Percentiles rank a stretch among this genome's conserved stretches.
Evolutionary conservation across 2,888 invertebrate species (phyloP).

Genomic region (Lochmaea crataegi): DNA sequence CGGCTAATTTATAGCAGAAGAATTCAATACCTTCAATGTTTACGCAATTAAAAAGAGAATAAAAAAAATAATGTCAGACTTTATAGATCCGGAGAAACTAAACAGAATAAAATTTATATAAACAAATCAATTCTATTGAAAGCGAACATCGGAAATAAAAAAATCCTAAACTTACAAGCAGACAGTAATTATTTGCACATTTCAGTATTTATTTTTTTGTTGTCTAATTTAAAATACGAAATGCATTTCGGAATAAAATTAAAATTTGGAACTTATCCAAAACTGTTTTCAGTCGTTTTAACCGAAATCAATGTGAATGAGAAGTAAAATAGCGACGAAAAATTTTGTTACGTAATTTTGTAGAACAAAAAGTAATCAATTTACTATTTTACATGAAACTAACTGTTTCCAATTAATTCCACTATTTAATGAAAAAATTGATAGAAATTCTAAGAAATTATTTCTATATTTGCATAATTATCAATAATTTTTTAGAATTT

Average conservation of each 20-base stretch:
- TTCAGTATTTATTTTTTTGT: background rate
- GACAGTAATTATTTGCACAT: slow-evolving; percentile 5
- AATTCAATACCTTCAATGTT: background rate
- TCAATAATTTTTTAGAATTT: no score
- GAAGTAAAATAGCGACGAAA: background rate
- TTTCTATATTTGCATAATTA: no score
- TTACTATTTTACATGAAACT: no score
- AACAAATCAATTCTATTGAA: slow-evolving; percentile 9
- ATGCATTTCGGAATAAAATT: slow-evolving; percentile 8
- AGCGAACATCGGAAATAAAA: background rate
- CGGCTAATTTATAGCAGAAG: background rate
- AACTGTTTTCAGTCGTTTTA: background rate
- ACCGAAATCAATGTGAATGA: background rate
- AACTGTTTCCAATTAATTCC: no score
- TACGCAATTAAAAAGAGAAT: background rate
- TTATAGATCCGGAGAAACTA: slow-evolving; percentile 3
- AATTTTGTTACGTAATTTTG: background rate
- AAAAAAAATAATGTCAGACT: background rate
- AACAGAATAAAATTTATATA: slow-evolving; percentile 16
- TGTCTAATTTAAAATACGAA: background rate
- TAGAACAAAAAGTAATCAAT: no score
- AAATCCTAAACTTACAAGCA: background rate
- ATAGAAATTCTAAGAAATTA: no score
- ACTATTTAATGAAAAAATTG: no score
- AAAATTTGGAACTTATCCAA: slow-evolving; percentile 5